Evolutionary conservation across 2,113 vertebrate species (phyloP).

Genomic region (Corynorhinus townsendii): DNA sequence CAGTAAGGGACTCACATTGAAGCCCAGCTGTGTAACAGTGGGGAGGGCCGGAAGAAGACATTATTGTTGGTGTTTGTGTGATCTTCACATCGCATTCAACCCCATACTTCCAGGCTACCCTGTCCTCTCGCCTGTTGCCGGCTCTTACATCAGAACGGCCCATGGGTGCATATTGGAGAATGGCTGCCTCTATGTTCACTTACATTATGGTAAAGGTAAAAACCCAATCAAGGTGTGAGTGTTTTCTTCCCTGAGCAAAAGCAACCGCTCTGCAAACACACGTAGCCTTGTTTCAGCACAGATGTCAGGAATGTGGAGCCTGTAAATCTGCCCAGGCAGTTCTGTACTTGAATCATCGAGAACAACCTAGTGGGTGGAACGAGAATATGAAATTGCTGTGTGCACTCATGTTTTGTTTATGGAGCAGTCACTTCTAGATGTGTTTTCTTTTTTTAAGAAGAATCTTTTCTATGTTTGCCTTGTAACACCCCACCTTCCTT

Average conservation of each 20-base stretch:
- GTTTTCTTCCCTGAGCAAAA: conserved; percentile 42
- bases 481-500: conserved; percentile 56
- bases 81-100: neutral
- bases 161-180: neutral
- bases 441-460: conserved; percentile 67
- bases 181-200: conserved; percentile 38
- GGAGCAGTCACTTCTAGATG: conserved; percentile 74
- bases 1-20: neutral
- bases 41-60: neutral
- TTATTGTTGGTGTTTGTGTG: rapidly evolving
- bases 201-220: conserved; percentile 60
- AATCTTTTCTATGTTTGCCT: conserved; percentile 74
- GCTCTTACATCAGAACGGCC: neutral
- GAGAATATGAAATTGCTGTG: conserved; percentile 81
- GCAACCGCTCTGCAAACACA: conserved; percentile 53
- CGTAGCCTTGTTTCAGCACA: conserved; percentile 72
- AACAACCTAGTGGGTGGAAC: conserved; percentile 81
- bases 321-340: conserved; percentile 79
- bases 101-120: neutral
- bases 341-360: conserved; percentile 79
- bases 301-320: conserved; percentile 75
- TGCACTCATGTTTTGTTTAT: conserved; percentile 81
- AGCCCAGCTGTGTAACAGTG: neutral
- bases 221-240: neutral
- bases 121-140: neutral